Evolutionary conservation across 2,888 invertebrate species (phyloP), one percentile per base, ranked within the genome.

Genomic region (Tenthredo scrophulariae): DNA sequence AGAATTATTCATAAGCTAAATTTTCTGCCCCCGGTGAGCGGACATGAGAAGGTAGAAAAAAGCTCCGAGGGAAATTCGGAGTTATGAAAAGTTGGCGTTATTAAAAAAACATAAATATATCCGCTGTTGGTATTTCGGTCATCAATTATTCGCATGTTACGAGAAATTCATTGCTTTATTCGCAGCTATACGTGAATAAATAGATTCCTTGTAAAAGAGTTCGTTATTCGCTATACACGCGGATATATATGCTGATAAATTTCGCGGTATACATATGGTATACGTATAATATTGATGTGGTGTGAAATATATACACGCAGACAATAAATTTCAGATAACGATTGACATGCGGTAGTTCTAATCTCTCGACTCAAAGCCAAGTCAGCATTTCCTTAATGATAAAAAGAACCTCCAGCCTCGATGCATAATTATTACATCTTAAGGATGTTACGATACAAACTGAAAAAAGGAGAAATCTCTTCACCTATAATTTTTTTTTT

Each of bases 311-410:
- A 70, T 37, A 37, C 7, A 37, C n/a, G 15, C n/a, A 6, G 15
- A 33, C 9, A 70, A 37, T 37, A 70, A 70, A 70, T 70, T 37
- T 37, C 6, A 15, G 70, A 70, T 70, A 70, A 70, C 70, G 37
- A 70, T n/a, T 18, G 70, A 70, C 37, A n/a, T 37, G 9, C 33
- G 70, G 29, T 70, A 33, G 7, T 72, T n/a, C 22, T 40, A 43
- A 72, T 72, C 37, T 43, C 43, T 40, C 6, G 18, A 43, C 43
- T 74, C 72, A 43, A 43, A 74, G 72, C 67, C 7, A 62, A 10
- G 62, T 4, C 33, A 70, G 40, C 72, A 43, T 74, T 74, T 74
- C 43, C 72, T 40, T 5, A 43, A 74, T 13, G 72, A 74, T 74
- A 40, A 43, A 74, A 40, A 43, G 10, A 74, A 18, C 1, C 29